These are phyloP conservation scores for Drosophila saltans DNA, from an alignment of 1,140 invertebrate species.

Conservation along the genomic window DNA sequence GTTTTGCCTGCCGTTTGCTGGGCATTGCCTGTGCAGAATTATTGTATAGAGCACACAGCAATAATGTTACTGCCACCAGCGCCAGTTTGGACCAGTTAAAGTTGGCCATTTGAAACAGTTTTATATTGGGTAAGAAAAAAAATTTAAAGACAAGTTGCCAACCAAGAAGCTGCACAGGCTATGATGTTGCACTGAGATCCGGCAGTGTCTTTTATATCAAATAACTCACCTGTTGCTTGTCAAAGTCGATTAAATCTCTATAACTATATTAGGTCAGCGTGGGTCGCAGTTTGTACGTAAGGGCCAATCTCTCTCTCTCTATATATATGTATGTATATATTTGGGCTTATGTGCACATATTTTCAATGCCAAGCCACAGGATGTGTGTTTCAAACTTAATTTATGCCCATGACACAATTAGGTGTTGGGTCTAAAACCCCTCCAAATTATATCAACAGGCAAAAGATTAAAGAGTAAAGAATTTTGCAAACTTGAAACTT, in stretches of 20 bases:
- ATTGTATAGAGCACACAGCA: conserved; percentile 25
- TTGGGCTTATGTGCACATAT: background rate
- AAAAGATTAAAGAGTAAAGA: background rate
- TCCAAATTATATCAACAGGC: background rate
- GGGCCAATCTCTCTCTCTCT: no score
- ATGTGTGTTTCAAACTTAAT: conserved; percentile 24
- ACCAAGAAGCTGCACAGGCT: conserved; percentile 32
- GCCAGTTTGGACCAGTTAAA: conserved; percentile 21
- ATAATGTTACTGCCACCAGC: conserved; percentile 25
- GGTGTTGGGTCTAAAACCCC: background rate
- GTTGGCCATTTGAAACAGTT: conserved; percentile 19
- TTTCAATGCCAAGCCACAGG: conserved; percentile 38
- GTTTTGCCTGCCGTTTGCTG: conserved; percentile 9
- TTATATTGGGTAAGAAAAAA: background rate
- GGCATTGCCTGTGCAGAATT: conserved; percentile 8
- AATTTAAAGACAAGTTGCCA: conserved; percentile 14
- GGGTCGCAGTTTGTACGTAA: conserved; percentile 12
- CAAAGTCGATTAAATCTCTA: conserved; percentile 46
- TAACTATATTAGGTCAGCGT: conserved; percentile 45
- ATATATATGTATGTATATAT: no score
- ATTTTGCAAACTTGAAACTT: no score
- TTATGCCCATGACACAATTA: conserved; percentile 34
- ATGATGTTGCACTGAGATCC: conserved; percentile 35
- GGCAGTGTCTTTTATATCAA: conserved; percentile 53
- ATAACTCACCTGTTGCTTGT: conserved; percentile 32